Conservation (phyloP, 2,113 vertebrate genomes). For the Nothocercus julius region DNA sequence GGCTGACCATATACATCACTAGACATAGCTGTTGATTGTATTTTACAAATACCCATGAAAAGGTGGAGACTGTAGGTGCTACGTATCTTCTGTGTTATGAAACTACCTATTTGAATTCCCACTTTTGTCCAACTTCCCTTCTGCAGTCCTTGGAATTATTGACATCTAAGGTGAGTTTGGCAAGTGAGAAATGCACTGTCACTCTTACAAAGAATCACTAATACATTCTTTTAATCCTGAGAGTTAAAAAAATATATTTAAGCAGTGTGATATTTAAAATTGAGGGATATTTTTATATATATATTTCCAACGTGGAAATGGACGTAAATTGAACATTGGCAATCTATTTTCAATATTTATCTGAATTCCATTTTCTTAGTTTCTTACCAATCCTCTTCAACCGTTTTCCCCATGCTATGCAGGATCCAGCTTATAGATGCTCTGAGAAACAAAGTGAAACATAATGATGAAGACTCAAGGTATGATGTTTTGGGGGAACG, state of each 20-base stretch:
- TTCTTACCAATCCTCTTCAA: neutral
- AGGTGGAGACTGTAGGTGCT: neutral
- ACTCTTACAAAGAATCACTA: neutral
- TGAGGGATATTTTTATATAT: neutral
- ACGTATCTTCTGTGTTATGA: fast-evolving
- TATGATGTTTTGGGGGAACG: conserved; percentile 17
- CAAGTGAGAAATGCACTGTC: neutral
- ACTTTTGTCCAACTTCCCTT: neutral
- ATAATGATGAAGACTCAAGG: conserved; percentile 25
- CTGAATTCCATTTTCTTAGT: neutral
- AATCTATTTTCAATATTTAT: neutral
- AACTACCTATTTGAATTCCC: neutral
- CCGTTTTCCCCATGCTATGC: neutral
- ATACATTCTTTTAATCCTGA: neutral
- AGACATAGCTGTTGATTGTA: neutral
- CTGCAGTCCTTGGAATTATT: neutral
- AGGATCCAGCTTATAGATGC: conserved; percentile 47
- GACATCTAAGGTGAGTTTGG: neutral
- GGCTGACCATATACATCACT: neutral
- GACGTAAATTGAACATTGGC: neutral
- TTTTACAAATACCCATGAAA: neutral
- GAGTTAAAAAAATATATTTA: neutral
- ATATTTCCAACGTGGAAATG: neutral
- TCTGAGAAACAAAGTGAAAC: conserved; percentile 46
- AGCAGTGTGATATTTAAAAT: neutral